Percentiles rank a stretch among this genome's conserved stretches.
These are phyloP conservation scores for Magallana gigas DNA, from an alignment of 1,140 invertebrate species.

Conservation along the genomic window DNA sequence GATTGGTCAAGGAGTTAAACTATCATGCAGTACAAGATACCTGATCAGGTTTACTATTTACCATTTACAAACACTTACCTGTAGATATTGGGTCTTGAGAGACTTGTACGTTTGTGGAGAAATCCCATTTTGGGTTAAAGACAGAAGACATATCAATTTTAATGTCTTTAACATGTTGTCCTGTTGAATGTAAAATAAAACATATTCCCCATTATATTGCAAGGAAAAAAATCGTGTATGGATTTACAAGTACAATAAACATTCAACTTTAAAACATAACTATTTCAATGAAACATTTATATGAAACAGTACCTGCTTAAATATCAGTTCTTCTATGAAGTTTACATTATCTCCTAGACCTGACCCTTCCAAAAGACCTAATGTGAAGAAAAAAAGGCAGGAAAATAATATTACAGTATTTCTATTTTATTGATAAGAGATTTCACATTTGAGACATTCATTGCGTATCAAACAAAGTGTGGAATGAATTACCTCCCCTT, in stretches of 20 bases:
- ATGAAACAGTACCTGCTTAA: constrained; percentile 71
- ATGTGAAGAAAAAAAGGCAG: constrained; percentile 21
- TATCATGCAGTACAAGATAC: too few relatives aligned
- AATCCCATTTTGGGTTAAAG: constrained; percentile 85
- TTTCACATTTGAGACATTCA: too few relatives aligned
- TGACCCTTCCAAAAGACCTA: constrained; percentile 78
- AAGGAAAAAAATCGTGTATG: too few relatives aligned
- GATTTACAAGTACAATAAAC: too few relatives aligned
- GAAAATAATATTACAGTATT: neutral
- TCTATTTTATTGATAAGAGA: too few relatives aligned
- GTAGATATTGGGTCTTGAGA: constrained; percentile 90
- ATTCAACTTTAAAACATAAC: too few relatives aligned
- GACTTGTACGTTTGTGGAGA: constrained; percentile 78
- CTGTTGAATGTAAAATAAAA: constrained; percentile 76
- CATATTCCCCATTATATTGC: too few relatives aligned
- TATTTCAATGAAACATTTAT: too few relatives aligned
- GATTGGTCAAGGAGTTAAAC: too few relatives aligned
- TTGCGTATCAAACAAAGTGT: too few relatives aligned
- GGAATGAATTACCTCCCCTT: neutral
- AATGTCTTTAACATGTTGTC: constrained; percentile 84
- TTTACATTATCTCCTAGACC: constrained; percentile 74
- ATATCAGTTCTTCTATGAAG: constrained; percentile 78
- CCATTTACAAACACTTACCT: constrained; percentile 79
- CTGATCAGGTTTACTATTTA: too few relatives aligned
- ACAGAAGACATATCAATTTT: constrained; percentile 88